These are phyloP conservation scores for Emesis castigata DNA, from an alignment of 2,888 invertebrate species.

Conservation along the genomic window DNA sequence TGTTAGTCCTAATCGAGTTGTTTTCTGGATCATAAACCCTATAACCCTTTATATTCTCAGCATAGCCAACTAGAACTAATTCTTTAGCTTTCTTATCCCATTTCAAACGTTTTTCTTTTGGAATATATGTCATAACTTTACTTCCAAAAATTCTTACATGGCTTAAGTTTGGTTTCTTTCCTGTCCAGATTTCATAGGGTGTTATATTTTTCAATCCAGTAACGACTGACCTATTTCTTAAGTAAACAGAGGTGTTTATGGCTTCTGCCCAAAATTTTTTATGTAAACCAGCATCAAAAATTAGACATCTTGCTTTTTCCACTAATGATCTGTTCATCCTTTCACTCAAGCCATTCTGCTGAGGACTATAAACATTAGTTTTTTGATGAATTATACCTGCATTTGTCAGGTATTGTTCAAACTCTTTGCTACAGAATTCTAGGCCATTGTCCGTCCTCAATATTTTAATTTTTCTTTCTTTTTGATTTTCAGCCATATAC, in stretches of 20 bases:
- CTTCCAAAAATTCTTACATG: constrained; percentile 51
- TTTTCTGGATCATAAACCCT: background rate
- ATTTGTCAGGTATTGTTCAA: constrained; percentile 30
- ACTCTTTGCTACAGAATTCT: constrained; percentile 49
- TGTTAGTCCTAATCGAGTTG: background rate
- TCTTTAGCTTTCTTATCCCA: constrained; percentile 40
- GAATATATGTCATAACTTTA: constrained; percentile 40
- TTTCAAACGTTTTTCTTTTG: constrained; percentile 5
- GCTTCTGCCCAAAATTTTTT: constrained; percentile 62
- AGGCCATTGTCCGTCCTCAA: constrained; percentile 31
- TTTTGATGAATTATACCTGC: constrained; percentile 53
- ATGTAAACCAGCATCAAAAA: constrained; percentile 52
- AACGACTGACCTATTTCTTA: constrained; percentile 42
- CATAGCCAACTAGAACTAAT: background rate
- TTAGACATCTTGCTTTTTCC: constrained; percentile 50
- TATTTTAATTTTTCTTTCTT: constrained; percentile 7
- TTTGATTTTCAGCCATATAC: constrained; percentile 12
- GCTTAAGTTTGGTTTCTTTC: background rate
- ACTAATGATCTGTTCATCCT: constrained; percentile 45
- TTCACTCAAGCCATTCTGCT: constrained; percentile 62
- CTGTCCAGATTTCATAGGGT: constrained; percentile 57
- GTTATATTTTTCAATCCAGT: constrained; percentile 43
- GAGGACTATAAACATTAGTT: constrained; percentile 52
- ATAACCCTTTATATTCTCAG: background rate
- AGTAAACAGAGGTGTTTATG: constrained; percentile 46